Percentiles rank a stretch among this genome's conserved stretches.
These are phyloP conservation scores for Gorsachius goisagi DNA, from an alignment of 2,113 vertebrate species.

Conservation along the genomic window DNA sequence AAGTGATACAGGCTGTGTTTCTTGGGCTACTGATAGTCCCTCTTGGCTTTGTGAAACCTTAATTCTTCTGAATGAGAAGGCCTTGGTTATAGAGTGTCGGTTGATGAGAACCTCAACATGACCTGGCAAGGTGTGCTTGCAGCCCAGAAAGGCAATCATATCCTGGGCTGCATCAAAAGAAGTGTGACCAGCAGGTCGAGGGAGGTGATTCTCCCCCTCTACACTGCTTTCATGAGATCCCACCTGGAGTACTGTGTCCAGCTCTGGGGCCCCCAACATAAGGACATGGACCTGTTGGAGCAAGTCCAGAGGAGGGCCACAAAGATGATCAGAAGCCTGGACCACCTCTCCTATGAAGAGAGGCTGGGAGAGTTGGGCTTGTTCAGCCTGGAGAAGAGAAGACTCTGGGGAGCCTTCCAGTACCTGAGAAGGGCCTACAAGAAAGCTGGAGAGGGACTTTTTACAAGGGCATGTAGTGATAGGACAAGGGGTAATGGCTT, in stretches of 20 bases:
- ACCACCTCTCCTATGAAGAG: not conserved
- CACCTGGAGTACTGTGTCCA: not conserved
- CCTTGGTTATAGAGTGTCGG: not conserved
- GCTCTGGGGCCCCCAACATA: not conserved
- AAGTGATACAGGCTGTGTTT: not conserved
- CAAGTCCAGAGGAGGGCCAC: not conserved
- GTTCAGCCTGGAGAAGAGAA: not conserved
- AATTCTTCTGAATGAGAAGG: not conserved
- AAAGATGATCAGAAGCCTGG: not conserved
- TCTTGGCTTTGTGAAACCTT: not conserved
- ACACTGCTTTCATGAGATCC: not conserved
- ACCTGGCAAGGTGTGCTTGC: not conserved
- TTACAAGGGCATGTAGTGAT: not conserved
- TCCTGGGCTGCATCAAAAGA: not conserved
- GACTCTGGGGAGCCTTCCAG: not conserved
- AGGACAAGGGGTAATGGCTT: not conserved
- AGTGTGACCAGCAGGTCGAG: not conserved
- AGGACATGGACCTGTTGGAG: not conserved
- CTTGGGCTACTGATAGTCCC: not conserved
- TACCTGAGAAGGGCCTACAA: not conserved
- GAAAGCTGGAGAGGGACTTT: not conserved
- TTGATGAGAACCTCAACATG: not conserved
- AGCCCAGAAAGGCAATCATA: not conserved
- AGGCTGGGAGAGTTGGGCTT: not conserved
- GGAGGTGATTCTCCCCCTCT: not conserved